These are phyloP conservation scores for Himantopus leucocephalus DNA, from an alignment of 2,113 vertebrate species.

Conservation along the genomic window DNA sequence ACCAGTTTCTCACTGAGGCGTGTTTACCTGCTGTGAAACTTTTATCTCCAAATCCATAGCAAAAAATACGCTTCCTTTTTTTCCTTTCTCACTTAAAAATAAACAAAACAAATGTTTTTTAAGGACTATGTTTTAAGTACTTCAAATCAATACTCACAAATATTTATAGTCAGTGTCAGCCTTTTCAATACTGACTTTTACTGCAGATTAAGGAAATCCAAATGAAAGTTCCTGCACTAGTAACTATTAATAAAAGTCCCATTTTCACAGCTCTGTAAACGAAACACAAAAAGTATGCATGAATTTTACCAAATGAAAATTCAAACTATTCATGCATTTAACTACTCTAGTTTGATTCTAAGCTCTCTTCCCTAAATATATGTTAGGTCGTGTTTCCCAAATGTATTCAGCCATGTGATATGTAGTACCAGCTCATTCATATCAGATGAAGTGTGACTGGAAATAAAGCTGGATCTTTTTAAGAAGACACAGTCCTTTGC, in stretches of 20 bases:
- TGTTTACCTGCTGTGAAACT: not conserved
- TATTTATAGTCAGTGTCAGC: not conserved
- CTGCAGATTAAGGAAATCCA: not conserved
- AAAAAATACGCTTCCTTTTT: not conserved
- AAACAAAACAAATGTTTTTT: not conserved
- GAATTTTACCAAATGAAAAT: not conserved
- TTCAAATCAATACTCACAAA: not conserved
- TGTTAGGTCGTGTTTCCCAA: constrained; percentile 55
- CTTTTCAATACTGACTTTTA: not conserved
- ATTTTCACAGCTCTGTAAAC: not conserved
- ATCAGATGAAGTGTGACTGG: constrained; percentile 72
- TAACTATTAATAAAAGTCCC: not conserved
- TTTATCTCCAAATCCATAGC: not conserved
- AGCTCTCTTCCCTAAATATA: constrained; percentile 36
- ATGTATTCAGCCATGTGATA: constrained; percentile 65
- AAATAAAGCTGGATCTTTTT: constrained; percentile 68
- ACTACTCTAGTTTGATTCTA: not conserved
- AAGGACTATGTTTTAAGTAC: not conserved
- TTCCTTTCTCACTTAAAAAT: not conserved
- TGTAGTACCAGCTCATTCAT: constrained; percentile 65
- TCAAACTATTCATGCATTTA: not conserved
- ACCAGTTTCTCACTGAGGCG: not conserved
- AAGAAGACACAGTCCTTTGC: constrained; percentile 55
- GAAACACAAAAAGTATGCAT: not conserved
- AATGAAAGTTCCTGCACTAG: not conserved